These are phyloP conservation scores for Caradrina kadenii DNA, from an alignment of 2,888 invertebrate genomes.

Conservation along the genomic window DNA sequence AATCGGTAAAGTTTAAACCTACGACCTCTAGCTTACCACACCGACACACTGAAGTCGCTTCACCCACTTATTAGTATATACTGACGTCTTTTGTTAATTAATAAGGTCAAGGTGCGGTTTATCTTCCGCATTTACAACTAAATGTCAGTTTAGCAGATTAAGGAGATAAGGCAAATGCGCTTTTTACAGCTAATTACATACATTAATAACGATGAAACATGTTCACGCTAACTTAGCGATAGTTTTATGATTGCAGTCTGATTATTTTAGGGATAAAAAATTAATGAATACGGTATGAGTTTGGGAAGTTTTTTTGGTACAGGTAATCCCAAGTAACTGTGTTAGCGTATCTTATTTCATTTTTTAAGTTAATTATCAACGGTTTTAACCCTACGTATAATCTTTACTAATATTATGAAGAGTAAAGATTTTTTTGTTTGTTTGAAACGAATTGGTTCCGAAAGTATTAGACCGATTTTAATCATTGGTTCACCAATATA, in stretches of 20 bases:
- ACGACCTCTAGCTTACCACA: background rate
- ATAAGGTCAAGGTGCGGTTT: constrained; percentile 44
- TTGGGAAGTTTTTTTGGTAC: background rate
- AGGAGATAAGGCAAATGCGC: constrained; percentile 18
- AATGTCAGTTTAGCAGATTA: constrained; percentile 40
- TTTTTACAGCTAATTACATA: constrained; percentile 11
- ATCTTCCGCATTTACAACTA: constrained; percentile 44
- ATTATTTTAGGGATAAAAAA: constrained; percentile 22
- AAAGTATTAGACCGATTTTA: too few species aligned
- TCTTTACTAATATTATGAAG: too few species aligned
- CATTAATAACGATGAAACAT: constrained; percentile 1
- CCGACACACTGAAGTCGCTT: background rate
- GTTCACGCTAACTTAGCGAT: constrained; percentile 4
- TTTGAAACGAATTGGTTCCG: too few species aligned
- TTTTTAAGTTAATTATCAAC: too few species aligned
- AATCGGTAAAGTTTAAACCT: background rate
- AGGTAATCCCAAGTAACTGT: background rate
- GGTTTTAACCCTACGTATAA: too few species aligned
- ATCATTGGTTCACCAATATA: too few species aligned
- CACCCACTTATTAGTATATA: background rate
- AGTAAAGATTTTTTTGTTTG: too few species aligned
- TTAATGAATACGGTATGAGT: background rate
- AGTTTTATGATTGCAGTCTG: constrained; percentile 7
- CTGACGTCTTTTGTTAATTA: constrained; percentile 23
- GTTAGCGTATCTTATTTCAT: constrained; percentile 2